Evolutionary conservation across 2,888 invertebrate species (phyloP), one percentile per base, ranked within the genome.

Genomic region (Aspidiotus destructor): DNA sequence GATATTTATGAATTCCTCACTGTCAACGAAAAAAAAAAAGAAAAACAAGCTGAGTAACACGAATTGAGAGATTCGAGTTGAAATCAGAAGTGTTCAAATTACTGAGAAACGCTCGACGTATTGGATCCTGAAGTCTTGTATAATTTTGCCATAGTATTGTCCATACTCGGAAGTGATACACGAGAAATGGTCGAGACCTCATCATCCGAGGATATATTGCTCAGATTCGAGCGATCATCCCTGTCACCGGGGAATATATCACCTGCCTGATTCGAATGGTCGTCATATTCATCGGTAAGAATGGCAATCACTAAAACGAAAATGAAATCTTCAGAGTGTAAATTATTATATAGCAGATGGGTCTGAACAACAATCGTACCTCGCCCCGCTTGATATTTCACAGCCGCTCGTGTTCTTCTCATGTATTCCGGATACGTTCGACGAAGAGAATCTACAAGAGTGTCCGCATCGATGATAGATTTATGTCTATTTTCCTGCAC

Each of bases 391-490:
- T 70, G 41, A 41, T 68, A 68, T 75, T 86, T 83, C 77, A 94
- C 92, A n/a, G 87, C 87, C 69, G 81, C 84, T 71, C 86, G 83
- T 79, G 92, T 92, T 75, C 88, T 86, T 74, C 86, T 85, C 70
- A 83, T 83, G 79, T 93, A 94, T 75, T 93, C 92, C 68, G 85
- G 81, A 75, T 84, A 85, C 73, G 84, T 84, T 74, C 82, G 83
- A 79, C 88, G 88, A 65, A 92, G 81, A 73, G 85, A 83, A 76
- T 87, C 87, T 73, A 90, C 88, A 88, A 92, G 90, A 75, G 86
- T 84, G 76, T 86, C 85, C 70, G 91, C 86, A 81, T 92, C 89
- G 72, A 92, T 84, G 52, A 69, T 64, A n/a, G 58, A 44, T 48
- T 60, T 67, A 13, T 67, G 48, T 40, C 58, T 58, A 44, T 67